phyloP scores from a whole-genome alignment of 2,797 vertebrate species.

The Toxotes lorentzi region DNA sequence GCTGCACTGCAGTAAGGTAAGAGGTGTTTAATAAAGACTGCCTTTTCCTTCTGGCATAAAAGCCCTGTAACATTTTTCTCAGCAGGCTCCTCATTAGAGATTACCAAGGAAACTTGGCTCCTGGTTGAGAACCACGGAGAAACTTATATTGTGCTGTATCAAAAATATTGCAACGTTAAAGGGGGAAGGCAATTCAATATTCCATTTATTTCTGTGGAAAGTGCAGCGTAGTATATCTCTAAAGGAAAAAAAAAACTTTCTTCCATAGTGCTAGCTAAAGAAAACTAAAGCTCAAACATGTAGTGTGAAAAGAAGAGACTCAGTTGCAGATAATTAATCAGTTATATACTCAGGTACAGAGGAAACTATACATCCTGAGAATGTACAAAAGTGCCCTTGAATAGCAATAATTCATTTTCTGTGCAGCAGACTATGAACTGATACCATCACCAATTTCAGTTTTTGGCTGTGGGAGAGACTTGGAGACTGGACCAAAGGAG shows the following conservation, averaged over 20 bases:
- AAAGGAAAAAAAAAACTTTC: constrained; percentile 17
- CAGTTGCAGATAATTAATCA: constrained; percentile 23
- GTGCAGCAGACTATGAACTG: constrained; percentile 16
- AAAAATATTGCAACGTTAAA: constrained; percentile 43
- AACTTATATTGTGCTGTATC: constrained; percentile 47
- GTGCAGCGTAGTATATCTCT: constrained; percentile 8
- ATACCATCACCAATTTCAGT: constrained; percentile 37
- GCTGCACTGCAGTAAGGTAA: constrained; percentile 58
- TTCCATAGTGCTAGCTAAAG: background rate
- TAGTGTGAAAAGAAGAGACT: constrained; percentile 7
- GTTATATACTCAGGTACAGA: background rate
- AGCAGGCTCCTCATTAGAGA: constrained; percentile 60
- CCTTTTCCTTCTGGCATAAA: constrained; percentile 55
- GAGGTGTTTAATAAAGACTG: constrained; percentile 57
- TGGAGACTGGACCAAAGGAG: background rate
- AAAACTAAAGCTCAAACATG: constrained; percentile 12
- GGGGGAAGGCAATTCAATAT: constrained; percentile 24
- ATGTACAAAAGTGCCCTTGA: background rate
- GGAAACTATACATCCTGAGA: constrained; percentile 8
- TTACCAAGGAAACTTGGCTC: constrained; percentile 44
- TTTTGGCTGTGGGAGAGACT: background rate
- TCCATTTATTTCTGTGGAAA: constrained; percentile 36
- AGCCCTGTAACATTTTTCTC: constrained; percentile 53
- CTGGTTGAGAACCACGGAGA: constrained; percentile 9
- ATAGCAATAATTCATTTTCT: constrained; percentile 10